These are phyloP conservation scores for Eulemur rufifrons DNA, from an alignment of 2,113 vertebrate species.

Conservation along the genomic window DNA sequence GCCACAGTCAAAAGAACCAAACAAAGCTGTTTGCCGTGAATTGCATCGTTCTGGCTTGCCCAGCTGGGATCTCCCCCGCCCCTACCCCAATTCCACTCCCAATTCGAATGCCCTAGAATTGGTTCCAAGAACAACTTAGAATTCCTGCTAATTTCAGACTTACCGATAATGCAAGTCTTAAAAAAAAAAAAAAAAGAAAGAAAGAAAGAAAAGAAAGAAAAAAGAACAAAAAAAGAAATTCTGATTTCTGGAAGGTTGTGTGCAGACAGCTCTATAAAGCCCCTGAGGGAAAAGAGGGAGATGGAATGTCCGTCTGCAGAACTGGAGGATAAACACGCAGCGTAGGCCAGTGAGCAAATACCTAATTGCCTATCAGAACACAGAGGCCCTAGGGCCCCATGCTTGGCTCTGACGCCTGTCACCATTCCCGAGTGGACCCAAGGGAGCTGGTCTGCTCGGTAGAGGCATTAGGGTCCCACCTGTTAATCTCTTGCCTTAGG, in stretches of 20 bases:
- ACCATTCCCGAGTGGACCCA: not conserved
- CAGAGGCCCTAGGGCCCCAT: not conserved
- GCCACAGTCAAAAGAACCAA: constrained; percentile 48
- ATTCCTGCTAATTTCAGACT: constrained; percentile 26
- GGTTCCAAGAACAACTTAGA: constrained; percentile 26
- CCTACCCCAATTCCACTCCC: not conserved
- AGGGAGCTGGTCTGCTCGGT: not conserved
- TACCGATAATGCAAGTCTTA: not conserved
- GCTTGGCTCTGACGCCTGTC: constrained; percentile 41
- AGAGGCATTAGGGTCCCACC: not conserved
- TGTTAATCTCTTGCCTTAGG: constrained; percentile 19
- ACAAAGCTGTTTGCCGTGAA: constrained; percentile 46
- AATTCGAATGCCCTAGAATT: not conserved
- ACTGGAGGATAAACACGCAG: not conserved
- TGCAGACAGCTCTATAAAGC: not conserved
- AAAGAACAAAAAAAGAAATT: not conserved
- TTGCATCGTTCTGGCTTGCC: constrained; percentile 33
- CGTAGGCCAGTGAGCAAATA: not conserved
- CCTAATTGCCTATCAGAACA: constrained; percentile 15
- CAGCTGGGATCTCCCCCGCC: not conserved
- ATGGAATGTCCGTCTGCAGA: not conserved
- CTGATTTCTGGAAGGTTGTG: not conserved
- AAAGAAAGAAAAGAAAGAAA: not conserved
- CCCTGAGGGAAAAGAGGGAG: not conserved
- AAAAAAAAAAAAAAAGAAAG: not conserved